These are phyloP conservation scores for Maccullochella peelii DNA, from an alignment of 2,113 vertebrate species.

Conservation along the genomic window DNA sequence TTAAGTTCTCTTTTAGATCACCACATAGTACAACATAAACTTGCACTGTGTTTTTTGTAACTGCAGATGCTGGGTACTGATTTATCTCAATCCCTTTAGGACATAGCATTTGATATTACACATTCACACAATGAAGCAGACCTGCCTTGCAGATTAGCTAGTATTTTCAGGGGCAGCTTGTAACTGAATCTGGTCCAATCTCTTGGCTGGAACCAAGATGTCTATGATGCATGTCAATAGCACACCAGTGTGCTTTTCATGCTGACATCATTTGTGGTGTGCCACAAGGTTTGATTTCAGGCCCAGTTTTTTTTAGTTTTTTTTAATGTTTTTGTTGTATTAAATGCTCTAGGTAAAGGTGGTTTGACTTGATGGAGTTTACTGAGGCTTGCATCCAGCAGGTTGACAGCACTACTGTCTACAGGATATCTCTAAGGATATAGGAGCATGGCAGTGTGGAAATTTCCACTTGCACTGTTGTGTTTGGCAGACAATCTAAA, in stretches of 20 bases:
- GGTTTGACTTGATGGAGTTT: not conserved
- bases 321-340: not conserved
- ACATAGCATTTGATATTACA: not conserved
- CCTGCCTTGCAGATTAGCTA: not conserved
- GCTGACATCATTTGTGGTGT: not conserved
- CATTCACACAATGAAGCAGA: not conserved
- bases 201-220: not conserved
- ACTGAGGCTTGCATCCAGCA: not conserved
- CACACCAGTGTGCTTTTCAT: not conserved
- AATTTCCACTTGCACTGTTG: conserved; percentile 11
- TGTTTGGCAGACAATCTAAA: not conserved
- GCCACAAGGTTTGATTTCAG: not conserved
- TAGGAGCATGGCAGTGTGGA: not conserved
- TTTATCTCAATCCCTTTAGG: not conserved
- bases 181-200: not conserved
- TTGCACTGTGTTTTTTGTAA: not conserved
- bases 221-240: not conserved
- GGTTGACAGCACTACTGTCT: not conserved
- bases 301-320: not conserved
- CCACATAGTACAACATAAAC: not conserved
- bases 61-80: not conserved
- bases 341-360: not conserved
- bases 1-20: not conserved
- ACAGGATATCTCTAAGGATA: conserved; percentile 4
- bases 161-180: not conserved